Conservation (phyloP, 2,888 invertebrate genomes). For the Aleiodes testaceus region DNA sequence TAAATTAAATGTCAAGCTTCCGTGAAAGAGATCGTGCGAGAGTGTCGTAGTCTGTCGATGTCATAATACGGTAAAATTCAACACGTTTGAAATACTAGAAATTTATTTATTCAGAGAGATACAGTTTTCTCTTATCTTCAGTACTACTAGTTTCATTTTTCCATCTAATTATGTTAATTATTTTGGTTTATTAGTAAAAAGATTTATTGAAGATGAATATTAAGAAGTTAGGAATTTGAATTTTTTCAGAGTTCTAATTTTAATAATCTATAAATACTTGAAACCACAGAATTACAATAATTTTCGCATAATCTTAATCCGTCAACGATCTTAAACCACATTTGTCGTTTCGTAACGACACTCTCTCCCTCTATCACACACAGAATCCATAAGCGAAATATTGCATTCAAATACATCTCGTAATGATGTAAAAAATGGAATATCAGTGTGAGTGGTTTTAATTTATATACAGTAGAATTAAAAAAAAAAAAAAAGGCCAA, state of each 20-base stretch:
- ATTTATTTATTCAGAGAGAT: background rate
- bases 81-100: background rate
- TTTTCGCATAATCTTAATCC: no score
- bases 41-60: constrained; percentile 9
- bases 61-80: constrained; percentile 21
- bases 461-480: constrained; percentile 5
- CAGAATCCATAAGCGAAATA: no score
- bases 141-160: background rate
- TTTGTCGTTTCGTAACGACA: no score
- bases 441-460: background rate
- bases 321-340: no score
- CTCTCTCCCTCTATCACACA: no score
- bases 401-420: no score
- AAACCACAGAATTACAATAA: no score
- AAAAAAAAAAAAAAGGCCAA: constrained; percentile 1
- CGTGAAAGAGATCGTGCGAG: constrained; percentile 8
- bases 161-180: background rate
- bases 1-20: constrained; percentile 19
- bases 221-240: no score
- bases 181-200: background rate
- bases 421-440: no score
- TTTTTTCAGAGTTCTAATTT: no score
- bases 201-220: no score
- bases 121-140: constrained; percentile 5
- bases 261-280: no score